These are phyloP conservation scores for Deilephila elpenor DNA, from an alignment of 2,888 invertebrate species.

Conservation along the genomic window DNA sequence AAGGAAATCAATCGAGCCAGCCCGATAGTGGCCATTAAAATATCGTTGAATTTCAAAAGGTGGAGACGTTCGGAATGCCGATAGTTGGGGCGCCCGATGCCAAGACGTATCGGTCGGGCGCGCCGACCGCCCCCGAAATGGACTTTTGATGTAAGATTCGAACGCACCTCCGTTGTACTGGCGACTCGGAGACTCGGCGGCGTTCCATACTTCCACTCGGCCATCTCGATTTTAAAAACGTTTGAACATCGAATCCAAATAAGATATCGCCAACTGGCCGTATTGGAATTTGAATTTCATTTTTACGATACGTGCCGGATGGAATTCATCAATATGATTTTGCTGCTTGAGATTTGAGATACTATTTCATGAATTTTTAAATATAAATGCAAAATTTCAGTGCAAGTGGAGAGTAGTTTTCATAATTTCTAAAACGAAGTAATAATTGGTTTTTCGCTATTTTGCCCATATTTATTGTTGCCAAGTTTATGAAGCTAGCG, in stretches of 20 bases:
- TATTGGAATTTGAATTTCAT: slow-evolving; percentile 44
- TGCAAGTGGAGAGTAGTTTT: neutral
- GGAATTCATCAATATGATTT: neutral
- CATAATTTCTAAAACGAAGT: neutral
- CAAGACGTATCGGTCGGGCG: slow-evolving; percentile 65
- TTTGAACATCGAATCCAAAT: slow-evolving; percentile 29
- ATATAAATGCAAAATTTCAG: neutral
- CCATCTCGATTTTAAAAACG: slow-evolving; percentile 25
- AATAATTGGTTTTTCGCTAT: no score
- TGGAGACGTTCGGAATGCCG: slow-evolving; percentile 63
- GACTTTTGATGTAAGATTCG: slow-evolving; percentile 77
- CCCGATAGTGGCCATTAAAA: slow-evolving; percentile 82
- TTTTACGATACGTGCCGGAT: neutral
- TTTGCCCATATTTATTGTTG: no score
- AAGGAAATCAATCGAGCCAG: slow-evolving; percentile 67
- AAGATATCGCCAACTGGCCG: slow-evolving; percentile 15
- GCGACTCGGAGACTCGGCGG: slow-evolving; percentile 10
- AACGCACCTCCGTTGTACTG: slow-evolving; percentile 49
- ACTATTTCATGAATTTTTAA: neutral
- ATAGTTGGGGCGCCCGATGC: slow-evolving; percentile 57
- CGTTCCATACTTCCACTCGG: slow-evolving; percentile 27
- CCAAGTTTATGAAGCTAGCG: no score
- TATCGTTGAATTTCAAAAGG: slow-evolving; percentile 81
- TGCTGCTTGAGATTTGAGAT: neutral
- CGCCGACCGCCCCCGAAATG: slow-evolving; percentile 62